Percentiles rank a stretch among this genome's conserved stretches.
Evolutionary conservation across 2,888 invertebrate genomes (phyloP).

Genomic region (Xestoiulus laeticollis): DNA sequence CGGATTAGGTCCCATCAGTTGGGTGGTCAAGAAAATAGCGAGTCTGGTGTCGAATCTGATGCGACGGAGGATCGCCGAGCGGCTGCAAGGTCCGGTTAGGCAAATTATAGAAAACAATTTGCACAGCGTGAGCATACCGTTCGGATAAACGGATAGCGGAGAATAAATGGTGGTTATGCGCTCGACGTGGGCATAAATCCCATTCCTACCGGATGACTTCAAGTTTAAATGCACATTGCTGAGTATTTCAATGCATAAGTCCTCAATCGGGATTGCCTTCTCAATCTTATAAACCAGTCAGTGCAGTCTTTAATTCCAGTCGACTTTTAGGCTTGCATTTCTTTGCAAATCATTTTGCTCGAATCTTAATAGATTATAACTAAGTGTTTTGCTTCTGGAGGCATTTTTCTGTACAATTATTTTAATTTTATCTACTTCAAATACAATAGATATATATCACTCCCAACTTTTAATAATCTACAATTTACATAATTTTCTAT

Average conservation of each 20-base stretch:
- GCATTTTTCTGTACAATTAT: not conserved
- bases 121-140: constrained; percentile 52
- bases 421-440: not conserved
- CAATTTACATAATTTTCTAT: constrained; percentile 7
- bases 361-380: not conserved
- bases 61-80: constrained; percentile 54
- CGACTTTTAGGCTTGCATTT: not conserved
- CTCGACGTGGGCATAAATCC: not conserved
- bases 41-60: constrained; percentile 55
- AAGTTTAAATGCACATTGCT: not conserved
- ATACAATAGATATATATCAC: not conserved
- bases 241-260: not conserved
- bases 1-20: constrained; percentile 55
- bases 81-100: constrained; percentile 55
- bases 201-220: constrained; percentile 12
- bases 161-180: not conserved
- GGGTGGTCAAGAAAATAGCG: constrained; percentile 55
- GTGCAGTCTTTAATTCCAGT: not conserved
- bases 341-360: not conserved
- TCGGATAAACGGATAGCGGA: constrained; percentile 37
- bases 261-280: constrained; percentile 10
- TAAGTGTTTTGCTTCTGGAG: not conserved
- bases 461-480: not conserved
- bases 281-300: constrained; percentile 3
- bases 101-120: constrained; percentile 55